Evolutionary conservation across 1,140 invertebrate species (phyloP).

Genomic region (Asbolus verrucosus): DNA sequence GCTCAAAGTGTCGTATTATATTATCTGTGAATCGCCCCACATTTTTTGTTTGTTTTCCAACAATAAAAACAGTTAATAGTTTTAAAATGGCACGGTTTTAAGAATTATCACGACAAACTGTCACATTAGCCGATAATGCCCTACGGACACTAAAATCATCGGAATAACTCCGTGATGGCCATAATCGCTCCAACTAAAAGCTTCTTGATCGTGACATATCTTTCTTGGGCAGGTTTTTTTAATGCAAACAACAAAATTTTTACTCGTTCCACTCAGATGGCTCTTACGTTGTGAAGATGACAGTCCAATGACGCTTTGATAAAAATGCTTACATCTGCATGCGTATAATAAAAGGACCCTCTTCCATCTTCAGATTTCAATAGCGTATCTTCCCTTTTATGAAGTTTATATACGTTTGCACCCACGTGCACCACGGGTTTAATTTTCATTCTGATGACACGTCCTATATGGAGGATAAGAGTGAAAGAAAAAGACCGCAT

Average conservation of each 20-base stretch:
- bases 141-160: slow-evolving; percentile 17
- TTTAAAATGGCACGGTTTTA: slow-evolving; percentile 6
- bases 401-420: slow-evolving; percentile 21
- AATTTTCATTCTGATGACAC: slow-evolving; percentile 42
- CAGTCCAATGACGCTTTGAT: slow-evolving; percentile 26
- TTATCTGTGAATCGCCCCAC: slow-evolving; percentile 21
- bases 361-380: slow-evolving; percentile 13
- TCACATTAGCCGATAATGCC: slow-evolving; percentile 22
- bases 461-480: slow-evolving; percentile 26
- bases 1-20: too few relatives aligned
- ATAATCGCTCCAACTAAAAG: slow-evolving; percentile 27
- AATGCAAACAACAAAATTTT: slow-evolving; percentile 24
- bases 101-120: slow-evolving; percentile 15
- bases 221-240: slow-evolving; percentile 4
- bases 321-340: slow-evolving; percentile 34
- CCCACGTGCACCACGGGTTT: slow-evolving; percentile 27
- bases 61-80: slow-evolving; percentile 11
- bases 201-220: slow-evolving; percentile 26
- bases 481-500: slow-evolving; percentile 19
- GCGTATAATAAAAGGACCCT: slow-evolving; percentile 26
- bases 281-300: slow-evolving; percentile 16
- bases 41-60: slow-evolving; percentile 35
- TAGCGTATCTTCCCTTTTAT: slow-evolving; percentile 28
- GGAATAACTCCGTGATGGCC: slow-evolving; percentile 7
- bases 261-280: neutral